These are phyloP conservation scores for Diplodus sargus DNA, from an alignment of 2,797 vertebrate genomes.

Conservation along the genomic window DNA sequence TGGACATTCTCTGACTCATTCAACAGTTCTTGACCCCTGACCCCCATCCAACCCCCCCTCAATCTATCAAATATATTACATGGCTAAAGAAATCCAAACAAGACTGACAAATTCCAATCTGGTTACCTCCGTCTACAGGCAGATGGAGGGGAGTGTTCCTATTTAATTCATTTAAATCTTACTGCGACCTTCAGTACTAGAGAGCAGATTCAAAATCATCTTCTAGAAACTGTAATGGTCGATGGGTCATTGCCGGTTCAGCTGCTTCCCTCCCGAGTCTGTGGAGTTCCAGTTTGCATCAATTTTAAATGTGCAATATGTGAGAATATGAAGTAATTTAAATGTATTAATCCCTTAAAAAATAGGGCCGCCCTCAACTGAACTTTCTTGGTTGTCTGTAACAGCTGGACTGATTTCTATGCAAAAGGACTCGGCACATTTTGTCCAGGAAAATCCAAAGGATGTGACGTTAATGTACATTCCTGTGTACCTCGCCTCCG, in stretches of 20 bases:
- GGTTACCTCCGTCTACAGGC: slow-evolving; percentile 6
- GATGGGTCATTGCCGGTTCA: slow-evolving; percentile 1
- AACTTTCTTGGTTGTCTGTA: no score
- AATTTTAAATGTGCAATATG: no score
- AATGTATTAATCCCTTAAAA: no score
- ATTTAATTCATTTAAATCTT: slow-evolving; percentile 14
- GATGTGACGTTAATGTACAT: no score
- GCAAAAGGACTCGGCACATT: no score
- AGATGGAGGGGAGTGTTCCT: not conserved
- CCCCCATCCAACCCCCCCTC: not conserved
- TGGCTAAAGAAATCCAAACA: not conserved
- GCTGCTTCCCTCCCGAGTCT: not conserved
- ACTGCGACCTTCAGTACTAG: slow-evolving; percentile 6
- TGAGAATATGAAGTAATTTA: no score
- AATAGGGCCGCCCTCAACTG: no score
- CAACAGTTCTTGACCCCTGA: slow-evolving; percentile 1
- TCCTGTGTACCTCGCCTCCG: no score
- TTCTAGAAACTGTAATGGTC: slow-evolving; percentile 1
- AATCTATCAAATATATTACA: not conserved
- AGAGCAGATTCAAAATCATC: not conserved
- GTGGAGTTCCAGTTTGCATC: not conserved
- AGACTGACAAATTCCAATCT: not conserved
- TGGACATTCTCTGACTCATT: not conserved
- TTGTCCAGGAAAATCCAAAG: no score
- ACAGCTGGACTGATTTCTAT: no score